Percentiles rank a stretch among this genome's conserved stretches.
Conservation (phyloP, 2,888 invertebrate species). For the Elysia crispata region DNA sequence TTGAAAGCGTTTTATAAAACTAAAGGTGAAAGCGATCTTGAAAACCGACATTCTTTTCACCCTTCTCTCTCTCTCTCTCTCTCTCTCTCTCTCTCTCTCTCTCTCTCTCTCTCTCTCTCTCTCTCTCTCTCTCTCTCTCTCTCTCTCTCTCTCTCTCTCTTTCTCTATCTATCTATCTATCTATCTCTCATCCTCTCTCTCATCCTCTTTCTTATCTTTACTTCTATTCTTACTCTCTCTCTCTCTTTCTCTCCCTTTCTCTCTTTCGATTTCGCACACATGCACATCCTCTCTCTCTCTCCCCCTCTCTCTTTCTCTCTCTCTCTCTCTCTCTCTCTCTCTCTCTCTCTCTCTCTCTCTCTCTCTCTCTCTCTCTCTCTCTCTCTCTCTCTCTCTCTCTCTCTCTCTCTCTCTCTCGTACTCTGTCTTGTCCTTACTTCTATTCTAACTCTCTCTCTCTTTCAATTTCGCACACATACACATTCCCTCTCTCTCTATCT, state of each 20-base stretch:
- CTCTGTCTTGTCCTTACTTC: too few relatives aligned
- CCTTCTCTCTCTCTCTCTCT: too few relatives aligned
- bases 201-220: neutral
- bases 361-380: conserved; percentile 9
- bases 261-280: neutral
- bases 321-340: neutral
- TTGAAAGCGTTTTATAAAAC: too few relatives aligned
- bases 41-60: too few relatives aligned
- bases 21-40: too few relatives aligned
- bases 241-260: conserved; percentile 2
- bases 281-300: neutral
- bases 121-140: too few relatives aligned
- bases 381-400: neutral
- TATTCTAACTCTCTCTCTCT: conserved; percentile 20
- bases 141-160: conserved; percentile 23
- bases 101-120: too few relatives aligned
- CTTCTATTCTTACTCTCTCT: neutral
- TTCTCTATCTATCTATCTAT: neutral
- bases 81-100: too few relatives aligned
- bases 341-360: neutral
- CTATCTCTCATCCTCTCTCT: neutral
- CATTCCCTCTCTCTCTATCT: too few relatives aligned
- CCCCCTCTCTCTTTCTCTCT: conserved; percentile 2
- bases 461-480: neutral
- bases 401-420: conserved; percentile 33